Base-by-base conservation (phyloP, 2,888 invertebrate species). In the Myopa tessellatipennis region DNA sequence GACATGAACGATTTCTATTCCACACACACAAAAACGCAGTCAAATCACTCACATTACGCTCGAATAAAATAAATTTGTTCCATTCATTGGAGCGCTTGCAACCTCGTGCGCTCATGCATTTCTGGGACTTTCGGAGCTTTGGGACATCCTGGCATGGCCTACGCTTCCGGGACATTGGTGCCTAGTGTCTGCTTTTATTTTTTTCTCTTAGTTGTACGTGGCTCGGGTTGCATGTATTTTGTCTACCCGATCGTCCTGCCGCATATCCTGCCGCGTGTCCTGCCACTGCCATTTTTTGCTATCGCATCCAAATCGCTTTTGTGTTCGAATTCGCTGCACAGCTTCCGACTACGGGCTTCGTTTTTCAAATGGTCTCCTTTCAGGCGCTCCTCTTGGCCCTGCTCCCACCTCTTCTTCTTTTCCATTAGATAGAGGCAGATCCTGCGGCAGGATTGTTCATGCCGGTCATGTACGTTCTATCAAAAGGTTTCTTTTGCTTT, bases 391-490 rank as follows among this genome's bases (percentile, higher is more conserved):
- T 10, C 45, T 6, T 45, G 45, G 6, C 45, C 45, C 45, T 4
- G 45, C 7, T 10, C 45, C 7, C 6, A 45, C 10, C 3, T 45
- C n/a, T 14, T 10, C 3, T 38, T 14, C n/a, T n/a, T 10, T 34
- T 40, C 12, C 40, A 12, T n/a, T 34, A 4, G 50, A 34, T 58
- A 16, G 26, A 26, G 36, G 55, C 58, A 12, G 52, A 18, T 34
- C 55, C 40, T 45, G 55, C 71, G n/a, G n/a, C 55, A 18, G 18
- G n/a, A 69, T 60, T 6, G 18, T 6, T 38, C 63, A 80, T 79
- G 76, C 79, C 74, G 76, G 79, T 80, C 80, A 80, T 80, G 80
- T 80, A 55, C 78, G 67, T 69, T 76, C 77, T 76, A 77, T 80
- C 76, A 76, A 77, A 78, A 76, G 77, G 77, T 77, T 76, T 77